Base-by-base conservation (phyloP, 2,113 vertebrate species). In the Macroglossus sobrinus region DNA sequence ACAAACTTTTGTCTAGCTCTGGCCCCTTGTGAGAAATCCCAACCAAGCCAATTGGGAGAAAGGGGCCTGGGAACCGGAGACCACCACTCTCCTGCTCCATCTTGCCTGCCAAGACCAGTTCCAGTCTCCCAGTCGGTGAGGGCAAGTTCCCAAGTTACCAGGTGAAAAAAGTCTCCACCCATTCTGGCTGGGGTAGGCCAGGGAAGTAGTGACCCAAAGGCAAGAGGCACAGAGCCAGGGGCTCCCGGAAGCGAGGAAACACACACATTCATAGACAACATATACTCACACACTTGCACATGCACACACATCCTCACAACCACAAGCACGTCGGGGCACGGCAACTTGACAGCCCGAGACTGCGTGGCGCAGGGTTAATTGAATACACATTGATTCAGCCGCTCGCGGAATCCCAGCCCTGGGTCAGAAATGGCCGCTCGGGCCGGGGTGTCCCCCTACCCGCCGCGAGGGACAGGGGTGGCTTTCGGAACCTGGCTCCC, bases 361-460 rank as follows among this genome's bases (percentile, higher is more conserved):
- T 89, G 93, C 1, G 26, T 5, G 28, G 97, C 95, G 94, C 89
- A 30, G 96, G 97, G 97, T 98, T 98, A 98, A 98, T 97, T 97
- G 97, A 97, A 98, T 97, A 96, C 97, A 97, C 96, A 90, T 95
- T 86, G 97, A 97, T 98, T 79, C 91, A 13, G 5, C 35, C 4
- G 89, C 94, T 50, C 13, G 2, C 14, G 47, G 47, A 50, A 50
- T 50, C 13, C 92, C 86, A 92, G 96, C 97, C 96, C 47, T 69
- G 19, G 91, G 95, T 64, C 89, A 94, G 97, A 94, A 95, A 97
- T 47, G 0, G 15, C 96, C 22, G 92, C 97, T 98, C 96, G 97
- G 93, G 97, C 86, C 28, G 30, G n/a, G 22, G 68, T 24, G 5
- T 16, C 47, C 40, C 66, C 43, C 53, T 45, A 7, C 26, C 69